Conservation (phyloP, 2,888 invertebrate species). For the Idaea aversata region DNA sequence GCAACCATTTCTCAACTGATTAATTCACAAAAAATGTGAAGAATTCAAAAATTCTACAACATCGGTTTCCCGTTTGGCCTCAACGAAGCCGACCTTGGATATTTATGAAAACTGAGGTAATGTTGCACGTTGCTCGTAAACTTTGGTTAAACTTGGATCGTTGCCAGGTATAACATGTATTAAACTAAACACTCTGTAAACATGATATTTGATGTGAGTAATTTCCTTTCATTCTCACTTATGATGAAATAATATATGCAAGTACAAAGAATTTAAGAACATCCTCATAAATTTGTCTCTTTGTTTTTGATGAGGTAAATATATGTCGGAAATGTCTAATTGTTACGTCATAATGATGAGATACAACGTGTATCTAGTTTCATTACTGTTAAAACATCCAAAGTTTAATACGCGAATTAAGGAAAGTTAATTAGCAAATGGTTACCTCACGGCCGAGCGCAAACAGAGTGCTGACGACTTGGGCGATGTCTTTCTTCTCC, state of each 20-base stretch:
- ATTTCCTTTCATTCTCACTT: slow-evolving; percentile 34
- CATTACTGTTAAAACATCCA: not conserved
- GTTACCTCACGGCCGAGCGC: slow-evolving; percentile 91
- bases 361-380: not conserved
- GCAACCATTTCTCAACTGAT: not conserved
- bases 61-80: slow-evolving; percentile 43
- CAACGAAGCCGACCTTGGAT: slow-evolving; percentile 58
- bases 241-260: not conserved
- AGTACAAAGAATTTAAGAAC: not conserved
- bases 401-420: not conserved
- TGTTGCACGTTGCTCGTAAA: slow-evolving; percentile 71
- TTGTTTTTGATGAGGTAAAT: not conserved
- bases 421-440: slow-evolving; percentile 8
- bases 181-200: slow-evolving; percentile 61
- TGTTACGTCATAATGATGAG: not conserved
- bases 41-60: slow-evolving; percentile 19
- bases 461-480: slow-evolving; percentile 91
- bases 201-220: slow-evolving; percentile 46
- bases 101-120: slow-evolving; percentile 77
- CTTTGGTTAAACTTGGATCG: slow-evolving; percentile 63
- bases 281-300: not conserved
- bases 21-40: slow-evolving; percentile 13
- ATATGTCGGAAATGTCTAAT: not conserved
- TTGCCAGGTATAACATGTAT: slow-evolving; percentile 61
- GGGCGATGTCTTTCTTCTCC: slow-evolving; percentile 95